Base-by-base conservation (phyloP, 2,797 vertebrate species). In the Hypotaenidia okinawae region DNA sequence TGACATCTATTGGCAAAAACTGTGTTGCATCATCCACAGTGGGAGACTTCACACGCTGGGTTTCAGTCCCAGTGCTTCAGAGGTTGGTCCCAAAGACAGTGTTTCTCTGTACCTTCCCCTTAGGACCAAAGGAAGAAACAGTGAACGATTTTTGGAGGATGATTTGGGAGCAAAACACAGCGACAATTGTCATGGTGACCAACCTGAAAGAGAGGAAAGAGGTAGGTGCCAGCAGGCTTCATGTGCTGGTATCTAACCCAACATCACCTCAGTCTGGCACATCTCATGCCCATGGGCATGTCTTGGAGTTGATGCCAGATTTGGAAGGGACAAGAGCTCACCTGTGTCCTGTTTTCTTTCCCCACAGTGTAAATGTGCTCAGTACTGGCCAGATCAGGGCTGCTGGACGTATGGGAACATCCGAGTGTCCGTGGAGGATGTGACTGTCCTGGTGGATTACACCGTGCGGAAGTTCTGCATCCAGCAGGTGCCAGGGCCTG, bases 371-470 rank as follows among this genome's bases (percentile, higher is more conserved):
- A 99, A 99, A 94, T 99, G 99, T 97, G 99, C 99, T 61, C 99
- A 99, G 97, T 99, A 99, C 98, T 99, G 99, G 99, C 99, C 99
- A n/a, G 99, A 99, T 98, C 99, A 99, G 98, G 99, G 99, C 96
- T 99, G 99, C 97, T 99, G 99, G 99, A 99, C 99, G 0, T 99
- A 99, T 0, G 99, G 99, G 76, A 99, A 99, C 97, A 99, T 99
- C 95, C 98, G 99, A 3, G 99, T 99, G 79, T 99, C 99, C 1
- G 99, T 99, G 72, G 99, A 99, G 84, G 99, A 99, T 51, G 98
- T 99, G 61, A 99, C 99, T 0, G 99, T 99, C 82, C 96, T 99
- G 91, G 99, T 99, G 96, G 99, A 99, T 97, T 99, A 99, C 98
- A 99, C 99, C 16, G 98, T 99, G 95, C 98, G 99, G 74, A 99